phyloP scores from a whole-genome alignment of 2,888 invertebrate genomes.

The Machimus rusticus region DNA sequence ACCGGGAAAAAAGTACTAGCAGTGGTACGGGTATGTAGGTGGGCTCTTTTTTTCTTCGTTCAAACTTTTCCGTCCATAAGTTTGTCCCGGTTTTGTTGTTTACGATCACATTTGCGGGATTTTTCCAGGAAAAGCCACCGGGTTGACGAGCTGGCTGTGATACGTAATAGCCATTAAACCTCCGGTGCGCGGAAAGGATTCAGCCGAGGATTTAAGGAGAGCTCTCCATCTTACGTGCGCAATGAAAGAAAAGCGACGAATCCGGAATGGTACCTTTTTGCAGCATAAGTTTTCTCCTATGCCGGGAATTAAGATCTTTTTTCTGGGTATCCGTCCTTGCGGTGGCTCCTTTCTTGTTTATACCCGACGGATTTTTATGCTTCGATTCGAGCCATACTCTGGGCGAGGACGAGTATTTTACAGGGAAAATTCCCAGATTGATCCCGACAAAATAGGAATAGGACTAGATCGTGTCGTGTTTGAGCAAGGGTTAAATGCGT shows the following conservation, averaged over 20 bases:
- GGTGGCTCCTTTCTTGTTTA: neutral
- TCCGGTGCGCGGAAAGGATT: neutral
- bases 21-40: neutral
- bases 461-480: neutral
- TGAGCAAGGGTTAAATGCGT: neutral
- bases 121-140: conserved; percentile 37
- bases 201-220: neutral
- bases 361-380: neutral
- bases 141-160: conserved; percentile 42
- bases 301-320: conserved; percentile 10
- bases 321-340: neutral
- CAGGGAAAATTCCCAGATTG: neutral
- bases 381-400: neutral
- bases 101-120: conserved; percentile 45
- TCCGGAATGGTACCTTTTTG: neutral
- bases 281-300: conserved; percentile 7
- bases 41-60: neutral
- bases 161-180: conserved; percentile 39
- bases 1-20: neutral
- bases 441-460: neutral
- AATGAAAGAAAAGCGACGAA: neutral
- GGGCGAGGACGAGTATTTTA: neutral
- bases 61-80: conserved; percentile 13
- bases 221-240: neutral
- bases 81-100: conserved; percentile 37